Base-by-base conservation (phyloP, 2,797 vertebrate genomes). In the Smutsia temminckii region DNA sequence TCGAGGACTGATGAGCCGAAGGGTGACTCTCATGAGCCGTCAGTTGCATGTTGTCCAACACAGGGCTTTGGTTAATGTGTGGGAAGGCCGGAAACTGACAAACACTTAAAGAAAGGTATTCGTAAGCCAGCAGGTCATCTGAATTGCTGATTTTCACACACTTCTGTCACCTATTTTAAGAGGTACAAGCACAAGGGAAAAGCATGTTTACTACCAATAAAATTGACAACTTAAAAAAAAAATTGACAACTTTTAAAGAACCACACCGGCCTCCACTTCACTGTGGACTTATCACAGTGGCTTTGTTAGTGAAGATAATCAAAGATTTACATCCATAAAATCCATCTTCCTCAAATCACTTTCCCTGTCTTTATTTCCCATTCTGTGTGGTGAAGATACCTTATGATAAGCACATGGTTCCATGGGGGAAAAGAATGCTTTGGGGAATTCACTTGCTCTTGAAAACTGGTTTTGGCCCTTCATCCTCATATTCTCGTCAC, bases 11-110 rank as follows among this genome's bases (percentile, higher is more conserved):
- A 46, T 46, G 46, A 46, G 46, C 46, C 2, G 46, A 11, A 46
- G 46, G 0, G 16, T 6, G 6, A 16, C 3, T 84, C 23, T 71
- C 23, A 29, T 0, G 17, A 81, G n/a, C 79, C 3, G 0, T 1
- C 21, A 16, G 6, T 49, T 5, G 18, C 10, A 37, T 3, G 2
- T 13, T n/a, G 21, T 29, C n/a, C n/a, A n/a, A 14, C 49, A 4
- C 4, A 6, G 61, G 61, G 40, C 64, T 66, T 4, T 4, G 13
- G 16, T 12, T 17, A 46, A 57, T 12, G 32, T 12, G 5, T 1
- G 4, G 0, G 27, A 42, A 63, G 37, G 29, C 18, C 29, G 23
- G 49, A 59, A 80, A 51, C 42, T 16, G 68, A 84, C 16, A 34
- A 27, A 49, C 64, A 53, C 25, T 57, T 78, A 4, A 59, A 59